A percentile compares a stretch with the other conserved stretches of the same genome.
phyloP scores from a whole-genome alignment of 2,797 vertebrate genomes.

The Silurus aristotelis region DNA sequence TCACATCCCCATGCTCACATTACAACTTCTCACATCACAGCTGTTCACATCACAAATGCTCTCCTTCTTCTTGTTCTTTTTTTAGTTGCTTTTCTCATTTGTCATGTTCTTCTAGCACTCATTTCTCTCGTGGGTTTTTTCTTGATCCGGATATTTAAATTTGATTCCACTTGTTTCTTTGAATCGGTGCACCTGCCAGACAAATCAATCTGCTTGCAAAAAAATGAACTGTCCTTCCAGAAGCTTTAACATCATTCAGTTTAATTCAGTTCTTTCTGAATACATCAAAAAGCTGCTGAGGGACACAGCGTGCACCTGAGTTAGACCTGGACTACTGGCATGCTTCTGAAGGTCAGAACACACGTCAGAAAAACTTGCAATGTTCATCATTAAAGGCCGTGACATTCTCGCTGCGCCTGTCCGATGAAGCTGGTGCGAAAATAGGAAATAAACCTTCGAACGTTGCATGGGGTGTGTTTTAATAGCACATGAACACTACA shows the following conservation, averaged over 20 bases:
- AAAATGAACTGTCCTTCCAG: background rate
- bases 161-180: background rate
- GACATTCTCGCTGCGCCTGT: background rate
- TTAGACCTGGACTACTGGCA: background rate
- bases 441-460: background rate
- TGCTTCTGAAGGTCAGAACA: constrained; percentile 1
- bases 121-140: background rate
- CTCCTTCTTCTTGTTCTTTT: background rate
- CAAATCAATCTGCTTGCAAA: background rate
- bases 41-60: background rate
- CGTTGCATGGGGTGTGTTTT: too few species aligned
- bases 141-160: background rate
- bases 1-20: background rate
- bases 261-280: background rate
- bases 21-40: too few species aligned
- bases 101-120: background rate
- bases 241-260: background rate
- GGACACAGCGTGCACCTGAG: background rate
- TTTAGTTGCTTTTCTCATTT: background rate
- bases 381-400: background rate
- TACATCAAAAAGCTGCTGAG: background rate
- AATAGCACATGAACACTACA: too few species aligned
- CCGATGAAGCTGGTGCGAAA: background rate
- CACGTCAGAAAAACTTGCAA: background rate
- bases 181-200: background rate